These are phyloP conservation scores for Aricia artaxerxes DNA, from an alignment of 2,888 invertebrate genomes.

Conservation along the genomic window DNA sequence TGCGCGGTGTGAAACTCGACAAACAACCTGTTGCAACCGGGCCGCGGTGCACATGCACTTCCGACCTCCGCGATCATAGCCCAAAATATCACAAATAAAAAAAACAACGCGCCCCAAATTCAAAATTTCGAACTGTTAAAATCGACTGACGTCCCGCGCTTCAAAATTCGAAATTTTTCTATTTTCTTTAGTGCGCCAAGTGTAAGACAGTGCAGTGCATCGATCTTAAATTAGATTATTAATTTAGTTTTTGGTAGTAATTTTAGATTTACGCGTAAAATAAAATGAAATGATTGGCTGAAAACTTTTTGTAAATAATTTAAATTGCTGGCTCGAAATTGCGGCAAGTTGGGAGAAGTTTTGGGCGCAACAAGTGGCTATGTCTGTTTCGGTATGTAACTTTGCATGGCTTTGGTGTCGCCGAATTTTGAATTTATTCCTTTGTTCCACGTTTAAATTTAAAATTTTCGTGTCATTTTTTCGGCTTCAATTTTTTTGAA, in stretches of 20 bases:
- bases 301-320: conserved; percentile 39
- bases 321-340: conserved; percentile 46
- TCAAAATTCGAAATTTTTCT: background rate
- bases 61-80: conserved; percentile 58
- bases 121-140: conserved; percentile 30
- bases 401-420: conserved; percentile 74
- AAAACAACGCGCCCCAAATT: conserved; percentile 50
- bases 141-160: background rate
- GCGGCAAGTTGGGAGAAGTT: conserved; percentile 54
- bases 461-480: conserved; percentile 38
- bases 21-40: conserved; percentile 79
- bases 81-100: conserved; percentile 48
- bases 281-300: background rate
- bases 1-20: conserved; percentile 59
- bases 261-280: background rate
- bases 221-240: background rate
- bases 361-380: conserved; percentile 77
- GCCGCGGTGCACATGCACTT: conserved; percentile 75
- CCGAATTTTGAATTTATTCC: conserved; percentile 60
- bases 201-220: conserved; percentile 12
- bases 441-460: conserved; percentile 47
- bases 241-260: background rate
- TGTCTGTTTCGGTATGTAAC: conserved; percentile 75
- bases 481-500: conserved; percentile 40
- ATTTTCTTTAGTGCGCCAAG: background rate